These are phyloP conservation scores for Sebastes taczanowskii DNA, from an alignment of 2,797 vertebrate species.

Conservation along the genomic window DNA sequence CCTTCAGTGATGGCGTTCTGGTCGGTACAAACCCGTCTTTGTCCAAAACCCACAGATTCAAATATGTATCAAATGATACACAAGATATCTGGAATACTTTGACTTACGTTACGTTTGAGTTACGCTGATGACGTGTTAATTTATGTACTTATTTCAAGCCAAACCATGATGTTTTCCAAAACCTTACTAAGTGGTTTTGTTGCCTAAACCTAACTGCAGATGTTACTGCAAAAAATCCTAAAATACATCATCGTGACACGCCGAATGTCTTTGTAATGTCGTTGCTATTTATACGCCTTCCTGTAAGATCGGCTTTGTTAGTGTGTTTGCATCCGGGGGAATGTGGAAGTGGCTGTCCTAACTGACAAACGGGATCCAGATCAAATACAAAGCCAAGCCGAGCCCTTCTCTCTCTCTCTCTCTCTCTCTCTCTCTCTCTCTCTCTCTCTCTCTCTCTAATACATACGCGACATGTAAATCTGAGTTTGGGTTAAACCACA, in stretches of 20 bases:
- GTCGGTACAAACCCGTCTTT: not conserved
- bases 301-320: not conserved
- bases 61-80: not conserved
- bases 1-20: not conserved
- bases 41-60: not conserved
- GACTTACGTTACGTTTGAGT: no score
- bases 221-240: not conserved
- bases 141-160: no score
- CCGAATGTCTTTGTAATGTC: not conserved
- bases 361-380: conserved; percentile 20
- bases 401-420: no score
- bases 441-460: not conserved
- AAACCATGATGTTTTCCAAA: not conserved
- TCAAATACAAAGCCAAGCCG: not conserved
- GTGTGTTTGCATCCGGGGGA: conserved; percentile 6
- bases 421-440: no score
- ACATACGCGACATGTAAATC: not conserved
- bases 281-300: not conserved
- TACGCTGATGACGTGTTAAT: no score
- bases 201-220: not conserved
- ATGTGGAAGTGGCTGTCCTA: conserved; percentile 7
- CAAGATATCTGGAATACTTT: not conserved
- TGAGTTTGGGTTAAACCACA: not conserved
- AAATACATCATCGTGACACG: not conserved
- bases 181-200: not conserved